Percentiles rank a stretch among this genome's conserved stretches.
Evolutionary conservation across 1,140 invertebrate genomes (phyloP).

Genomic region (Pristionchus pacificus): DNA sequence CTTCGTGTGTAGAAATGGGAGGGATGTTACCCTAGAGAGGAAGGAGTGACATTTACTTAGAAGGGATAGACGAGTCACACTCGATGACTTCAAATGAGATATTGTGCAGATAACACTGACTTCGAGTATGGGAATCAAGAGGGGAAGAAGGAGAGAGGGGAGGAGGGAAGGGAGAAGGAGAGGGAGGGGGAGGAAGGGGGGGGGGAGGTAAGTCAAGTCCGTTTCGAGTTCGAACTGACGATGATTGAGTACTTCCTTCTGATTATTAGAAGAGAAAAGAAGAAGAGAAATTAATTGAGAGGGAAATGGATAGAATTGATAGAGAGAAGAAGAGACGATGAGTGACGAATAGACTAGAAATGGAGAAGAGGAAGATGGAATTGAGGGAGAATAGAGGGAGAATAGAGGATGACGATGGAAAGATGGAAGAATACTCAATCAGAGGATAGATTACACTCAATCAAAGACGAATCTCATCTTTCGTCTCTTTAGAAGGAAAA

Average conservation of each 20-base stretch:
- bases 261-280: not conserved
- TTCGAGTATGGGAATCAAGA: no score
- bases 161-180: slow-evolving; percentile 15
- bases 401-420: slow-evolving; percentile 6
- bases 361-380: not conserved
- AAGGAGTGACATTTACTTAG: no score
- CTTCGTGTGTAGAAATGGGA: no score
- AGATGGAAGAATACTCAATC: slow-evolving; percentile 11
- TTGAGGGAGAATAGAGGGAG: slow-evolving; percentile 5
- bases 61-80: no score
- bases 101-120: no score
- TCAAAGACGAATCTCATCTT: no score
- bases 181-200: slow-evolving; percentile 3
- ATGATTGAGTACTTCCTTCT: slow-evolving; percentile 15
- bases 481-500: not conserved
- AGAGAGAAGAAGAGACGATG: not conserved
- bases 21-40: no score
- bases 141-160: slow-evolving; percentile 4
- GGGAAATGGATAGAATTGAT: not conserved
- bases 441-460: slow-evolving; percentile 2
- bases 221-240: slow-evolving; percentile 9
- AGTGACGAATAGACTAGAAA: not conserved
- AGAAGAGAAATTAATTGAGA: not conserved
- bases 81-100: no score
- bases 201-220: slow-evolving; percentile 6